phyloP scores from a whole-genome alignment of 2,888 invertebrate genomes.

The Rhamphomyia laevipes region DNA sequence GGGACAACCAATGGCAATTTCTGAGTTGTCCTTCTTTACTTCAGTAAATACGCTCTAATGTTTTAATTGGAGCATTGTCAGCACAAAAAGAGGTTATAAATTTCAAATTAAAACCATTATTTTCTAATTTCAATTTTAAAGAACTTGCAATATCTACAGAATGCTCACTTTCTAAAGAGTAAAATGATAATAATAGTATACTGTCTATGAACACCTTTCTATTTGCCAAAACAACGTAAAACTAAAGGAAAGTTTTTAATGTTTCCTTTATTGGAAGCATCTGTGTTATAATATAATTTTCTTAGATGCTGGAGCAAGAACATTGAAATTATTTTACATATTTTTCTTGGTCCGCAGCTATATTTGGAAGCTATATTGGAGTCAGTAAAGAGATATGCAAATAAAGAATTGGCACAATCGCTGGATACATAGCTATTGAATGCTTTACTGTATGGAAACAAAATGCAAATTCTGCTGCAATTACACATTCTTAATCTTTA shows the following conservation, averaged over 20 bases:
- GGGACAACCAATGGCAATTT: background rate
- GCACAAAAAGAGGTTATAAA: background rate
- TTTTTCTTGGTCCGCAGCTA: background rate
- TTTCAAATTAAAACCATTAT: background rate
- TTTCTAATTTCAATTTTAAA: background rate
- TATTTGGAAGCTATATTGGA: background rate
- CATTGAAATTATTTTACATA: background rate
- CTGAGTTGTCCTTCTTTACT: background rate
- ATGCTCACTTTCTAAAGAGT: background rate
- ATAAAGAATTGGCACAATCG: background rate
- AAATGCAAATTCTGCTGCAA: background rate
- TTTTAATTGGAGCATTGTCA: background rate
- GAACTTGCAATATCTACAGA: background rate
- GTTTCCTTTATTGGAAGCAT: slow-evolving; percentile 1
- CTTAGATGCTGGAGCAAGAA: background rate
- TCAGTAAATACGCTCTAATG: slow-evolving; percentile 1
- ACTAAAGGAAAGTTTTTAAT: background rate
- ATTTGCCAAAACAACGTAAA: background rate
- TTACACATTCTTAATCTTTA: background rate
- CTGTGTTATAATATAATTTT: background rate
- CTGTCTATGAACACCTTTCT: background rate
- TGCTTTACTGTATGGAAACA: background rate
- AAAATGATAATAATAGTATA: slow-evolving; percentile 1
- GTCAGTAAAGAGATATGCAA: background rate
- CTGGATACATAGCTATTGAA: background rate